Conservation (phyloP, 2,113 vertebrate species). For the Fregata magnificens region DNA sequence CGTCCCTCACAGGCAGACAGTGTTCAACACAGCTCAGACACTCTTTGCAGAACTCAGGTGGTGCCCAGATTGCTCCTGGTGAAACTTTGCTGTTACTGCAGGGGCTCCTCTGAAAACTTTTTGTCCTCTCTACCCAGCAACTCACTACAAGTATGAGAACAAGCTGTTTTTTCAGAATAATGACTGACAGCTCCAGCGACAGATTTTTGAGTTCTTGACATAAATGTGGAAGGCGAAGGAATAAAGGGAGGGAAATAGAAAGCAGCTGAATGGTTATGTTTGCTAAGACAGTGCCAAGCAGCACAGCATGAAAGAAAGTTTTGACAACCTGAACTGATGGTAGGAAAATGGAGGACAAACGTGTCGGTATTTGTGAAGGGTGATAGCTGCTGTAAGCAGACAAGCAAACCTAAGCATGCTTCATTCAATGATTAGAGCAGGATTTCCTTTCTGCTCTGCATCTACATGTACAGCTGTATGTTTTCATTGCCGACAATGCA, state of each 20-base stretch:
- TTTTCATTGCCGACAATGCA: background rate
- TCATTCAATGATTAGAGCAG: background rate
- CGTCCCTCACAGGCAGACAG: background rate
- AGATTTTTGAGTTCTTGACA: conserved; percentile 16
- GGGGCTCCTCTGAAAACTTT: background rate
- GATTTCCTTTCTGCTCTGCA: background rate
- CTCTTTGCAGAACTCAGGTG: background rate
- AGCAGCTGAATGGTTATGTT: background rate
- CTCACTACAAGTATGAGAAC: background rate
- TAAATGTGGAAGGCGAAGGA: background rate
- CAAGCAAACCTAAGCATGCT: background rate
- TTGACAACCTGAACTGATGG: conserved; percentile 18
- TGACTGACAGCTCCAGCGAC: background rate
- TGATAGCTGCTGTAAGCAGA: background rate
- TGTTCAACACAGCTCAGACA: background rate
- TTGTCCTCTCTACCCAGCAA: background rate
- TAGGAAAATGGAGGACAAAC: background rate
- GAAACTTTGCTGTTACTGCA: background rate
- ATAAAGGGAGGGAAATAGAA: background rate
- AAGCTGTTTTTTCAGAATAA: background rate
- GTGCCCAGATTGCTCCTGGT: background rate
- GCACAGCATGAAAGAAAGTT: background rate
- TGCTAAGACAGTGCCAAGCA: background rate
- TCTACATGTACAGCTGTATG: background rate
- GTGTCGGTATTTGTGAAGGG: background rate